These are phyloP conservation scores for Schizaphis graminum DNA, from an alignment of 2,888 invertebrate genomes.

Conservation along the genomic window DNA sequence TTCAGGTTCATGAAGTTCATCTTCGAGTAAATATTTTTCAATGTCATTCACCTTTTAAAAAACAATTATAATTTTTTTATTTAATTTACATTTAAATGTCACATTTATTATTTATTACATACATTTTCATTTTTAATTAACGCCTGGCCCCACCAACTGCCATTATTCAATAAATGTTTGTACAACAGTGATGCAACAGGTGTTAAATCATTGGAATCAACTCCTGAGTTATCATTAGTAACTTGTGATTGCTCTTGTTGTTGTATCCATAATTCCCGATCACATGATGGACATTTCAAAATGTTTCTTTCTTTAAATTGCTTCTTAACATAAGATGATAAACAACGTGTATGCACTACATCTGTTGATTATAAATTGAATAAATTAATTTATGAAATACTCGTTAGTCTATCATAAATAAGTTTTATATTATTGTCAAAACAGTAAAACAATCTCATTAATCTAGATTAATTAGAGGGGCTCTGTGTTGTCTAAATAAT, in stretches of 20 bases:
- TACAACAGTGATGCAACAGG: conserved; percentile 45
- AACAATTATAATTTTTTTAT: neutral
- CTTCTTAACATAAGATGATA: conserved; percentile 46
- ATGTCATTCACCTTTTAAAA: conserved; percentile 15
- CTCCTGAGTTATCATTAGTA: neutral
- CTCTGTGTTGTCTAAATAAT: neutral
- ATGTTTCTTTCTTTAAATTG: conserved; percentile 27
- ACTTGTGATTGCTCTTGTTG: neutral
- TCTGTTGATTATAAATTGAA: conserved; percentile 18
- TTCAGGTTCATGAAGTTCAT: neutral
- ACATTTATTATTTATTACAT: conserved; percentile 7
- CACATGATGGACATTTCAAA: conserved; percentile 54
- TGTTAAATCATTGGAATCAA: conserved; percentile 18
- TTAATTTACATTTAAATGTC: neutral
- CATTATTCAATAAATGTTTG: conserved; percentile 39
- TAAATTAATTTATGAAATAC: neutral
- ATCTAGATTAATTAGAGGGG: neutral
- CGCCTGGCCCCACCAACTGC: conserved; percentile 41
- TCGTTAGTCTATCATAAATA: neutral
- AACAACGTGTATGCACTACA: conserved; percentile 35
- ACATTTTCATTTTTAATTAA: conserved; percentile 44
- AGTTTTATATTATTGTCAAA: neutral
- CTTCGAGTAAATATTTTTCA: conserved; percentile 41
- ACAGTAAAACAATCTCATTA: neutral
- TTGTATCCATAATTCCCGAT: conserved; percentile 12